These are phyloP conservation scores for Ranitomeya imitator DNA, from an alignment of 2,113 vertebrate genomes.

Conservation along the genomic window DNA sequence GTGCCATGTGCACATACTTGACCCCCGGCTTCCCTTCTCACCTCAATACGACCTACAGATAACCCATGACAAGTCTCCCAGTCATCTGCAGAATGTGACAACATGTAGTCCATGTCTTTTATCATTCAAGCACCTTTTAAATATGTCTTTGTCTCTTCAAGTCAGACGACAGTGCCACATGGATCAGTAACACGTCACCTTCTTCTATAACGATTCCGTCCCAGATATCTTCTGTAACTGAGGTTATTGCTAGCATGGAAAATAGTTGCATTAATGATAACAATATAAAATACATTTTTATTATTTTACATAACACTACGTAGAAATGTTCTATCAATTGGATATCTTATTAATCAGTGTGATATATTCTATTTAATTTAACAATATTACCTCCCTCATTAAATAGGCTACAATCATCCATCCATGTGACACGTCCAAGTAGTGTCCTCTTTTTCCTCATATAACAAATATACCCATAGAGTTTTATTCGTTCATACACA, in stretches of 20 bases:
- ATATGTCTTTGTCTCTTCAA: constrained; percentile 60
- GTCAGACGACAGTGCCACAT: constrained; percentile 56
- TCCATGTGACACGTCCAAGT: no score
- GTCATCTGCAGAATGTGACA: constrained; percentile 71
- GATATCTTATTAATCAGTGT: no score
- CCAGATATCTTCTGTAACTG: constrained; percentile 64
- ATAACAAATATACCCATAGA: no score
- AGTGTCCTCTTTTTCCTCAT: no score
- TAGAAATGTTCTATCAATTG: background rate
- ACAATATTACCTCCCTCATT: background rate
- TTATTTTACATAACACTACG: background rate
- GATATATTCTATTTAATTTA: background rate
- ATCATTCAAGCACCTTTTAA: constrained; percentile 68
- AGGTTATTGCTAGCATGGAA: constrained; percentile 74
- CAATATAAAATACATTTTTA: background rate
- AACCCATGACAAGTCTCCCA: constrained; percentile 71
- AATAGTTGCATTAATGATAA: constrained; percentile 74
- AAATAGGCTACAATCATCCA: no score
- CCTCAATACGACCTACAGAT: constrained; percentile 55
- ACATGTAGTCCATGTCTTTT: constrained; percentile 73
- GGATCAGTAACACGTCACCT: constrained; percentile 74
- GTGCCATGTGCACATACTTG: constrained; percentile 65
- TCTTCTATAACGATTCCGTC: constrained; percentile 71
- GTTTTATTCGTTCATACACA: no score
- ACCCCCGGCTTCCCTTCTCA: constrained; percentile 62